A percentile compares a stretch with the other conserved stretches of the same genome.
Evolutionary conservation across 2,797 vertebrate genomes (phyloP).

Genomic region (Artibeus jamaicensis): DNA sequence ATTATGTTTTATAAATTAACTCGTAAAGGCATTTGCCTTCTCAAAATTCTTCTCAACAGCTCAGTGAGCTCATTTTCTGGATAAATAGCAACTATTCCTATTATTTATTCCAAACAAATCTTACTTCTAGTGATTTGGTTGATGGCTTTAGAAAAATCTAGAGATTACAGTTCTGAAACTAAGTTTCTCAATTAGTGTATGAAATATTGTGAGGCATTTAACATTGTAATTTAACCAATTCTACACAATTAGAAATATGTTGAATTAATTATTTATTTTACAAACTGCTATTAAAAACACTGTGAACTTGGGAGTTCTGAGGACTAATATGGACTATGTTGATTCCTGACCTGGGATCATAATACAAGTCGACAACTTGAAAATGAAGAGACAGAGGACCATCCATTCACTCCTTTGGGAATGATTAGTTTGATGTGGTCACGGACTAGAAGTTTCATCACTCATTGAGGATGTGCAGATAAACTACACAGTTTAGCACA

Average conservation of each 20-base stretch:
- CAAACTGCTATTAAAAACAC: neutral
- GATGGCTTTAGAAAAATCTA: conserved; percentile 23
- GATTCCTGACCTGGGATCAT: neutral
- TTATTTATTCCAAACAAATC: neutral
- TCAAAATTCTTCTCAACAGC: neutral
- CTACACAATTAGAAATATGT: neutral
- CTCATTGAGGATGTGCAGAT: neutral
- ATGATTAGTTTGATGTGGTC: neutral
- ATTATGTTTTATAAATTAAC: conserved; percentile 24
- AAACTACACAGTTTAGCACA: neutral
- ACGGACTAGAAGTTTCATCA: neutral
- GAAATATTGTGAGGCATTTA: neutral
- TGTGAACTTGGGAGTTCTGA: neutral
- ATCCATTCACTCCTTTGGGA: neutral
- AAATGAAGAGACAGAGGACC: neutral
- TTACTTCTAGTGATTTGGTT: neutral
- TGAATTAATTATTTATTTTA: neutral
- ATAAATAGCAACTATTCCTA: neutral
- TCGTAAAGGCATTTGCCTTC: neutral
- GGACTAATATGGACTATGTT: neutral
- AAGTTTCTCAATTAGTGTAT: neutral
- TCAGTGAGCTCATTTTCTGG: neutral
- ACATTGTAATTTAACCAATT: neutral
- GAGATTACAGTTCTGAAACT: neutral
- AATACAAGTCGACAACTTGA: neutral